Conservation (phyloP, 2,888 invertebrate species). For the Clostera curtula region DNA sequence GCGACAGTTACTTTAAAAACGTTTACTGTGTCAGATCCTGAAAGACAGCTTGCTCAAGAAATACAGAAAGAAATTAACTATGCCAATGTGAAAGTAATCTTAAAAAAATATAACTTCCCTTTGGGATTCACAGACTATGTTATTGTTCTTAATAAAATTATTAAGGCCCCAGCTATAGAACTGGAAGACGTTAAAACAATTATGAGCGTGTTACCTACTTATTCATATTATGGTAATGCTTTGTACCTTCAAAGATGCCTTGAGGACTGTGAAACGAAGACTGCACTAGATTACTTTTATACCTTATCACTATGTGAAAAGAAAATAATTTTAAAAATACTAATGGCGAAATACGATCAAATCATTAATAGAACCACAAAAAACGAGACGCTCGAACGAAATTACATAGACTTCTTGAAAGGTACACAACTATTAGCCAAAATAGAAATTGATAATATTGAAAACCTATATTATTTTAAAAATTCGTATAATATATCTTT, state of each 20-base stretch:
- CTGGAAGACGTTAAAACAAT: slow-evolving; percentile 52
- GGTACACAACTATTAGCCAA: slow-evolving; percentile 42
- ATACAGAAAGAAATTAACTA: slow-evolving; percentile 60
- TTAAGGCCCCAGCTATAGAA: slow-evolving; percentile 39
- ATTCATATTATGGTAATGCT: slow-evolving; percentile 44
- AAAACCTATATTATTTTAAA: slow-evolving; percentile 58
- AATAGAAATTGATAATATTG: slow-evolving; percentile 40
- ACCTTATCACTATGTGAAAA: slow-evolving; percentile 39
- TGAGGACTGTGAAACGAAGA: slow-evolving; percentile 48
- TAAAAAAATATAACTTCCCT: slow-evolving; percentile 65
- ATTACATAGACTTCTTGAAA: slow-evolving; percentile 65
- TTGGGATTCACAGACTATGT: slow-evolving; percentile 52
- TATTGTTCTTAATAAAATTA: slow-evolving; percentile 54
- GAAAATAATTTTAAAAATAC: slow-evolving; percentile 41
- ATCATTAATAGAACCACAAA: slow-evolving; percentile 35
- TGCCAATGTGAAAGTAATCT: slow-evolving; percentile 58
- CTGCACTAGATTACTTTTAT: slow-evolving; percentile 50
- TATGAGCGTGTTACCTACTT: slow-evolving; percentile 41
- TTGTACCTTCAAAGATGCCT: slow-evolving; percentile 58
- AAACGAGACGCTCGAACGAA: slow-evolving; percentile 44
- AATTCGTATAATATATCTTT: slow-evolving; percentile 46
- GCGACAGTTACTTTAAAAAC: slow-evolving; percentile 48
- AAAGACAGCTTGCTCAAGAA: slow-evolving; percentile 47
- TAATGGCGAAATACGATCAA: slow-evolving; percentile 56
- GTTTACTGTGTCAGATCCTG: slow-evolving; percentile 52